Base-by-base conservation (phyloP, 2,113 vertebrate genomes). In the Caranx melampygus region DNA sequence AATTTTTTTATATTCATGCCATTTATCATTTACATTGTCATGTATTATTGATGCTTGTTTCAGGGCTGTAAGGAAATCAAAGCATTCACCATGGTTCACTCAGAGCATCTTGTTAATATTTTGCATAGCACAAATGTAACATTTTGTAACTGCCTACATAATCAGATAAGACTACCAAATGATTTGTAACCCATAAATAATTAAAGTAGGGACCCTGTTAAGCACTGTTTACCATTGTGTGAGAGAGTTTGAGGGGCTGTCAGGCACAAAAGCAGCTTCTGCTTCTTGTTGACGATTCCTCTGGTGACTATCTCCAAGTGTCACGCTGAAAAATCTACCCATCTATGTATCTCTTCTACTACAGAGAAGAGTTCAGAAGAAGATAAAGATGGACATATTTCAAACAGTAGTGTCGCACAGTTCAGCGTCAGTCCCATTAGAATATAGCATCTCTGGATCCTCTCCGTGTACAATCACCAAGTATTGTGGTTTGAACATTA, bases 151-250 rank as follows among this genome's bases (percentile, higher is more conserved):
- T 40, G 54, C 40, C 20, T 47, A 34, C 45, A 34, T 59, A 20
- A 85, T 85, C 42, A 84, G 84, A 88, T 82, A 79, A 72, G 55
- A 81, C 60, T 3, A 13, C 71, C 71, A 85, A 66, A 79, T 63
- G 63, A 85, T 83, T 85, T 83, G 84, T 83, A 49, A 60, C 1
- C 2, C 80, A 76, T 88, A 9, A 78, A 88, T 87, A 55, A 88
- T 87, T 57, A 35, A 84, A 55, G 65, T 5, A 33, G 31, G 47
- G 47, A 4, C 57, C 21, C 26, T 77, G 65, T 80, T 68, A 45
- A 63, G n/a, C 20, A n/a, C 44, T 61, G 81, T 84, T 83, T 84
- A 73, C n/a, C 31, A n/a, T 49, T 49, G 34, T 64, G 45, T 42
- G 62, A 60, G 61, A 59, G 54, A 67, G 45, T 58, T 31, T 45